A percentile compares a stretch with the other conserved stretches of the same genome.
phyloP scores from a whole-genome alignment of 2,888 invertebrate genomes.

The Acanthopleura granulata region DNA sequence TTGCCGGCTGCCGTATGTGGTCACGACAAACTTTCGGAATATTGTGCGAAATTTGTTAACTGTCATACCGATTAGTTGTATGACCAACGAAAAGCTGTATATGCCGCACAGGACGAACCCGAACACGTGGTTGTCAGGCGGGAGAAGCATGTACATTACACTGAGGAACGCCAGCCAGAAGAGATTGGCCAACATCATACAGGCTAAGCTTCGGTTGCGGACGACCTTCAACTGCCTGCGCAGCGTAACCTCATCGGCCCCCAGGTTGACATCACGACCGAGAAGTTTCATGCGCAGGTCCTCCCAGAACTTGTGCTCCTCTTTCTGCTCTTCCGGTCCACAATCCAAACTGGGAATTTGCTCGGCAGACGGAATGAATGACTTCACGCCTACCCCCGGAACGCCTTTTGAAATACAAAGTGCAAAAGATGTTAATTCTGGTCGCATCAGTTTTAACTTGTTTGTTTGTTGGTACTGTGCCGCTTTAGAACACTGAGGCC shows the following conservation, averaged over 20 bases:
- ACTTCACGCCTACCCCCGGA: background rate
- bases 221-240: conserved; percentile 28
- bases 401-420: background rate
- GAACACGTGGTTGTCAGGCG: conserved; percentile 36
- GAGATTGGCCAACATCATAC: conserved; percentile 36
- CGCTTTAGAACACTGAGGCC: too few species aligned
- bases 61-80: conserved; percentile 44
- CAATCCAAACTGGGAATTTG: background rate
- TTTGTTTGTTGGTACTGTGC: too few species aligned
- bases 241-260: conserved; percentile 27
- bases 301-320: conserved; percentile 38
- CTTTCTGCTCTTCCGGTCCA: conserved; percentile 16
- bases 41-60: conserved; percentile 39
- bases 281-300: conserved; percentile 31
- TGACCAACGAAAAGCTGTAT: conserved; percentile 43
- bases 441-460: too few species aligned
- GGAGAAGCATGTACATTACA: conserved; percentile 35
- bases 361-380: background rate
- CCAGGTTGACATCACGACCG: conserved; percentile 36
- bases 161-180: conserved; percentile 40
- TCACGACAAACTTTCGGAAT: conserved; percentile 31
- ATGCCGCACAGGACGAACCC: conserved; percentile 41
- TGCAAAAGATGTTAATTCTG: background rate
- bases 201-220: conserved; percentile 35
- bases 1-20: conserved; percentile 5